A percentile compares a stretch with the other conserved stretches of the same genome.
Conservation (phyloP, 2,888 invertebrate genomes). For the Pseudoips prasinana region DNA sequence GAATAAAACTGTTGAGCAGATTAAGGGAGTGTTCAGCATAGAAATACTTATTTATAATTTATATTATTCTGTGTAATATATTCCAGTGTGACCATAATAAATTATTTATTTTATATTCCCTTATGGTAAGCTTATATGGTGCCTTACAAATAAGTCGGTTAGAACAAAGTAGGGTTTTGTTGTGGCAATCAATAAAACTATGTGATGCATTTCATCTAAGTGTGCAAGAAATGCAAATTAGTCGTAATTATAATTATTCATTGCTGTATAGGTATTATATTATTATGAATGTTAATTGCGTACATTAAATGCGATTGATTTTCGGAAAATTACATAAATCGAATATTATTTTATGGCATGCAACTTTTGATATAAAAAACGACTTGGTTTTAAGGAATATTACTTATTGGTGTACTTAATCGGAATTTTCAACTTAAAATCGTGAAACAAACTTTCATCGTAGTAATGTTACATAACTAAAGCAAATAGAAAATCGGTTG, state of each 20-base stretch:
- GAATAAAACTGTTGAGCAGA: neutral
- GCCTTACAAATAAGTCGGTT: constrained; percentile 16
- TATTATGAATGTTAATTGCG: constrained; percentile 24
- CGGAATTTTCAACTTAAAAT: neutral
- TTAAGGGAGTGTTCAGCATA: neutral
- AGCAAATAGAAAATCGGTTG: constrained; percentile 8
- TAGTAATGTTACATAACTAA: neutral
- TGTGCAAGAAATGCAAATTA: constrained; percentile 33
- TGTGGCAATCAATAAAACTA: constrained; percentile 9
- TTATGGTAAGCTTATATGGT: constrained; percentile 6
- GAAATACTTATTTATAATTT: neutral
- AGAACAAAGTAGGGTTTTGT: constrained; percentile 29
- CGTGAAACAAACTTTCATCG: neutral
- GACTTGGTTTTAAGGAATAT: neutral
- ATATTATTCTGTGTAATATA: constrained; percentile 10
- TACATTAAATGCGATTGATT: constrained; percentile 13
- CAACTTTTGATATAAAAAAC: neutral
- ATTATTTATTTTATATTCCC: constrained; percentile 5
- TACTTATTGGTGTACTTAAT: neutral
- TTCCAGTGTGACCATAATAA: constrained; percentile 18
- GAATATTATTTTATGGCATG: neutral
- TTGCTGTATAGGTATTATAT: constrained; percentile 14
- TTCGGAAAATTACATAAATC: neutral
- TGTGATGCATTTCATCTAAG: constrained; percentile 24
- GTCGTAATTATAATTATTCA: constrained; percentile 21